Evolutionary conservation across 37 sponge, comb jelly and placozoan genomes (phyloP).

Genomic region (Beroe forskalii): DNA sequence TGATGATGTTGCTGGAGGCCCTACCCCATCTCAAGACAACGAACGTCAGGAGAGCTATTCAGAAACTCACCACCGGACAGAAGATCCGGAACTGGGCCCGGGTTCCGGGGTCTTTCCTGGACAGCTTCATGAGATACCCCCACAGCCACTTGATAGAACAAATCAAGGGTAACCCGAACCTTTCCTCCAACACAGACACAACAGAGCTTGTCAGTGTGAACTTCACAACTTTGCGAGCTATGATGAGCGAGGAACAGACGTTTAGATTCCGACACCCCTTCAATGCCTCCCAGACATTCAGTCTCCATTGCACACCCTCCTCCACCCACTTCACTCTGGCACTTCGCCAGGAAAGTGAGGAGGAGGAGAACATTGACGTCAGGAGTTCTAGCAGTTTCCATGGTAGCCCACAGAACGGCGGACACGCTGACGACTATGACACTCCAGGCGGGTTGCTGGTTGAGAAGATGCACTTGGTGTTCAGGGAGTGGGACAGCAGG

Average conservation of each 20-base stretch:
- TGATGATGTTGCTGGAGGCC: conserved; percentile 27
- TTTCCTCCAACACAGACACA: not conserved
- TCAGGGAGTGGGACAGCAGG: conserved; percentile 23
- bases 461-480: not conserved
- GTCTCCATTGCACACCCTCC: not conserved
- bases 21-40: not conserved
- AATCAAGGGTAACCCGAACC: not conserved
- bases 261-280: not conserved
- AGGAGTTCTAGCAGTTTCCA: not conserved
- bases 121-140: conserved; percentile 9
- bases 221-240: not conserved
- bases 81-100: conserved; percentile 10
- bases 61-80: not conserved
- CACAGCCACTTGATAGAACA: conserved; percentile 6
- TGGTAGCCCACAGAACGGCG: not conserved
- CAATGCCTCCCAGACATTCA: not conserved
- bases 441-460: not conserved
- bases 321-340: not conserved
- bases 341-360: not conserved
- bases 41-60: not conserved
- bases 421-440: not conserved
- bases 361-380: not conserved
- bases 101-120: not conserved
- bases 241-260: not conserved
- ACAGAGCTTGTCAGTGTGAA: not conserved